Evolutionary conservation across 1,140 invertebrate species (phyloP), one percentile per base, ranked within the genome.

Genomic region (Nasonia longicornis): DNA sequence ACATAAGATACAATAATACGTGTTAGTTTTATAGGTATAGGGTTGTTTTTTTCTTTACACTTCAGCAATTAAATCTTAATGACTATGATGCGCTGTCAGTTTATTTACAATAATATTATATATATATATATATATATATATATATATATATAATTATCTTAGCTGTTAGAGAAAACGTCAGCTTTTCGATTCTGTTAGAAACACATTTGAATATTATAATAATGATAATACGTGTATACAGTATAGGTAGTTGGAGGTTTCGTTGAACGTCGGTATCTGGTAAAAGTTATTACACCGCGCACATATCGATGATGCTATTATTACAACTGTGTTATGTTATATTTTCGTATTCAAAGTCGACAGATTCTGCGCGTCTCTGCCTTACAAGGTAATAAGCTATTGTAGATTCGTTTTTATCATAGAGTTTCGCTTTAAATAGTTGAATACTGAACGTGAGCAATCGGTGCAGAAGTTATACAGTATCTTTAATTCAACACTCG

Each of bases 261-360:
- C 66, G 66, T 69, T 69, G 66, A 69, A 31, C 31, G 52, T n/a
- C 52, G 52, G 26, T 26, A 58, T 20, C 52, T 58, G 52, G 52
- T 58, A 58, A 58, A 58, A 58, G 16, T n/a, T 58, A 20, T 58
- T 58, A 42, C 7, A 42, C 38, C 6, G 26, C 38, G 38, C 38
- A 42, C 38, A 42, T 42, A 35, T 35, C 3, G 31, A 35, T 38
- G 35, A 38, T 42, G 38, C 38, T 42, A 35, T 35, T 42, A 42
- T 42, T 42, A 42, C 38, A 42, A 42, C 38, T 42, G 38, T 42
- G 1, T 42, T 42, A 42, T 35, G 4, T 35, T 35, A 35, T 35
- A 42, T 26, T 8, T 42, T 42, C 7, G 38, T 42, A 42, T 42
- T 42, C 38, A 42, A 42, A 42, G 38, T 42, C 38, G 38, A 42